Base-by-base conservation (phyloP, 2,888 invertebrate species). In the Stramonita haemastoma region DNA sequence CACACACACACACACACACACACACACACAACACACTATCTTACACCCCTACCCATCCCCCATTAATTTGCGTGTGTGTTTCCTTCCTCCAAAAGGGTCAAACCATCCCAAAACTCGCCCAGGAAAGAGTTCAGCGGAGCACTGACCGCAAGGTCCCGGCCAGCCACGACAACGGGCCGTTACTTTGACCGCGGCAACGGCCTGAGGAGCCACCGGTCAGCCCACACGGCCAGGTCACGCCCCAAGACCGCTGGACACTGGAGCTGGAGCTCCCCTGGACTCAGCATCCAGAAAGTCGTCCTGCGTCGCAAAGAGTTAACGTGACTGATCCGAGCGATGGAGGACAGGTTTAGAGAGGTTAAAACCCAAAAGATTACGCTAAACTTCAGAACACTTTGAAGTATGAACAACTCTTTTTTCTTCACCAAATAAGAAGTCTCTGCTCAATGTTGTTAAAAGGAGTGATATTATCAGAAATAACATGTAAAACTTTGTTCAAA, bases 161-260 rank as follows among this genome's bases (percentile, higher is more conserved):
- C 81, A 29, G 81, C 81, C 36, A 83, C 81, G 5, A 83, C 81
- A 22, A 46, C 81, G 46, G 81, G 81, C 22, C 81, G 81, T 26
- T 83, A 83, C 46, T 83, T 83, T 26, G 81, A 36, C 46, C 36
- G 81, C 22, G 19, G 81, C 46, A 83, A 83, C 81, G 81, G 81
- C 17, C 81, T 83, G 81, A 83, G 46, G 26, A 46, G 15, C 81
- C 36, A 22, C 26, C 36, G 22, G 26, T 29, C 46, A 17, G 36
- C 81, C 22, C 22, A 22, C 22, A 6, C 29, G 36, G 46, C 46
- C 29, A 26, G 81, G 22, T 13, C 81, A 22, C 36, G 81, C 5
- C 81, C 81, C 81, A 83, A 26, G 13, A 83, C 81, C 22, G 81
- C 46, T 26, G 46, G 81, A 22, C 46, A 83, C 22, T 22, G 81